Base-by-base conservation (phyloP, 2,888 invertebrate genomes). In the Magallana nippona region DNA sequence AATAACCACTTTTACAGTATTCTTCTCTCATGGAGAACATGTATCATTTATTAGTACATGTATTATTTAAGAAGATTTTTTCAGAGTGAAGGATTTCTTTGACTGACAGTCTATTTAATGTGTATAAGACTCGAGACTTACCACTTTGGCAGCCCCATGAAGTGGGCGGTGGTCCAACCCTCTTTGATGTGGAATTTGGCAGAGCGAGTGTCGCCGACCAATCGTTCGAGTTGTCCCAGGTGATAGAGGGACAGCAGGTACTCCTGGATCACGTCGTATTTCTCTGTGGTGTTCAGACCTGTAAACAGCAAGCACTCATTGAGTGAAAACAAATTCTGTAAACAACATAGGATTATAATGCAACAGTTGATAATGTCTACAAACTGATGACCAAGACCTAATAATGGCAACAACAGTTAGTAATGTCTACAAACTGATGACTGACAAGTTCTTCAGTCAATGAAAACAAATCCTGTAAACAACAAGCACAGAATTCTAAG, bases 121-220 rank as follows among this genome's bases (percentile, higher is more conserved):
- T 44, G 44, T 3, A 44, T 44, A 44, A 44, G 44, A 44, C 44
- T 5, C 0, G 44, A 44, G 44, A 8, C 44, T 5, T 85, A 91
- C 91, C 91, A 91, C 71, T 87, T 84, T 11, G 91, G 88, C 55
- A 90, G 83, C n/a, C 89, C 89, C 83, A 87, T 86, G 78, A 85
- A 82, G 60, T 89, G 86, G 44, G 90, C 87, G 19, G 89, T 82
- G 17, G 86, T 85, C 55, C 90, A 85, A 1, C 91, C 91, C 79
- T 90, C 89, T 22, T 86, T 87, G 17, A 90, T 86, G 78, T 89
- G 91, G 81, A 88, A 89, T 13, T 87, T 84, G 8, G 90, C 90
- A 17, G 88, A 87, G 44, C 88, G 81, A 2, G 87, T 85, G 62
- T 90, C 89, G 0, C 91, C 91, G 13, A 89, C 86, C 19, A 88